phyloP scores from a whole-genome alignment of 2,113 vertebrate genomes.

The Bufo bufo region DNA sequence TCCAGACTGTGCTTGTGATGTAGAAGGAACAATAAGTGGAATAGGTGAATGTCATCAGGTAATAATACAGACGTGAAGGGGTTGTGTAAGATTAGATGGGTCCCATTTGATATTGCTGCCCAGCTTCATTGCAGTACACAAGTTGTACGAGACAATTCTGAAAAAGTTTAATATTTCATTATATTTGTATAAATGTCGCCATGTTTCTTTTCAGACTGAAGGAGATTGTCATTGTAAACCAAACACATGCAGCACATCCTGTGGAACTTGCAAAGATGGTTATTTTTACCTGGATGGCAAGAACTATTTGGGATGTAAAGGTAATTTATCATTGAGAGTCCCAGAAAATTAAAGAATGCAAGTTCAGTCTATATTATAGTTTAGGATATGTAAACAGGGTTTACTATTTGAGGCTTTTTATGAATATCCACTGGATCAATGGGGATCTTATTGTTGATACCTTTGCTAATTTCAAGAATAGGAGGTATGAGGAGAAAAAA shows the following conservation, averaged over 20 bases:
- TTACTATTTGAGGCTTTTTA: not conserved
- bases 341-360: not conserved
- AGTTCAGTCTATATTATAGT: not conserved
- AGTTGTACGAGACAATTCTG: not conserved
- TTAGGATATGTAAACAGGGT: too few species aligned
- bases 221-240: constrained; percentile 89
- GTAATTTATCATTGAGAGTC: constrained; percentile 65
- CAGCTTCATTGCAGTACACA: not conserved
- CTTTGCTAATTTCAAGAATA: too few species aligned
- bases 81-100: not conserved
- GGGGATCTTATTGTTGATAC: too few species aligned
- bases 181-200: not conserved
- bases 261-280: constrained; percentile 82
- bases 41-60: constrained; percentile 88
- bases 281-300: constrained; percentile 81
- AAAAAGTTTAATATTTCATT: not conserved
- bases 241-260: constrained; percentile 75
- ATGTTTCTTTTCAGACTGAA: constrained; percentile 72
- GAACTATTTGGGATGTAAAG: constrained; percentile 91
- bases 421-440: too few species aligned
- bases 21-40: constrained; percentile 85
- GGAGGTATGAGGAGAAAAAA: too few species aligned
- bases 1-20: constrained; percentile 86
- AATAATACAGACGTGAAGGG: constrained; percentile 52
- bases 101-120: not conserved